Evolutionary conservation across 2,113 vertebrate species (phyloP).

Genomic region (Nesogale talazaci): DNA sequence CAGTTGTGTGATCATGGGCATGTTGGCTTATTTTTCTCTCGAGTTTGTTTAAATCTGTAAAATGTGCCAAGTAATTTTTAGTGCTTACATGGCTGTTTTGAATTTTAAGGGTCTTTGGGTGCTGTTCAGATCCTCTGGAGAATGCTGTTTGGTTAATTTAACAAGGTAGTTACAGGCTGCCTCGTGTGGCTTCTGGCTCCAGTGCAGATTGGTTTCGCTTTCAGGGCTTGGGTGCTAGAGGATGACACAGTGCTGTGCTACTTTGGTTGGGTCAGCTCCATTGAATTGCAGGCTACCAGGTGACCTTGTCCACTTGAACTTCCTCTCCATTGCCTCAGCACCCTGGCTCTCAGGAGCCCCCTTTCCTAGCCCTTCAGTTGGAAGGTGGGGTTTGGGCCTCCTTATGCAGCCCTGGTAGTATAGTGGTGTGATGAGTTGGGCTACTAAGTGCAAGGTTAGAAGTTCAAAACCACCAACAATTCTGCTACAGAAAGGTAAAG

Average conservation of each 20-base stretch:
- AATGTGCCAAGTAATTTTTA: constrained; percentile 23
- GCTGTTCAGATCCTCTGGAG: constrained; percentile 36
- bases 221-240: background rate
- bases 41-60: background rate
- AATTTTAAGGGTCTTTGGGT: background rate
- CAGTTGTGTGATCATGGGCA: background rate
- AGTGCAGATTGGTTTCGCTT: background rate
- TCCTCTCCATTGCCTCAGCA: background rate
- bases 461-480: too few species aligned
- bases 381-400: background rate
- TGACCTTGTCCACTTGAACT: background rate
- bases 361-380: background rate
- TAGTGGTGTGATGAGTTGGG: too few species aligned
- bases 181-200: background rate
- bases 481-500: too few species aligned
- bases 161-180: background rate
- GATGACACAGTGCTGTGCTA: background rate
- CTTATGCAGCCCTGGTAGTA: background rate
- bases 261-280: background rate
- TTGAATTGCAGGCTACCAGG: accelerated
- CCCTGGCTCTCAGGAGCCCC: background rate
- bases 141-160: constrained; percentile 46
- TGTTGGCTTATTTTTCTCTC: background rate
- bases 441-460: too few species aligned
- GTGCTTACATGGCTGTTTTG: constrained; percentile 11